Evolutionary conservation across 2,888 invertebrate genomes (phyloP), one percentile per base, ranked within the genome.

Genomic region (Plutella xylostella): DNA sequence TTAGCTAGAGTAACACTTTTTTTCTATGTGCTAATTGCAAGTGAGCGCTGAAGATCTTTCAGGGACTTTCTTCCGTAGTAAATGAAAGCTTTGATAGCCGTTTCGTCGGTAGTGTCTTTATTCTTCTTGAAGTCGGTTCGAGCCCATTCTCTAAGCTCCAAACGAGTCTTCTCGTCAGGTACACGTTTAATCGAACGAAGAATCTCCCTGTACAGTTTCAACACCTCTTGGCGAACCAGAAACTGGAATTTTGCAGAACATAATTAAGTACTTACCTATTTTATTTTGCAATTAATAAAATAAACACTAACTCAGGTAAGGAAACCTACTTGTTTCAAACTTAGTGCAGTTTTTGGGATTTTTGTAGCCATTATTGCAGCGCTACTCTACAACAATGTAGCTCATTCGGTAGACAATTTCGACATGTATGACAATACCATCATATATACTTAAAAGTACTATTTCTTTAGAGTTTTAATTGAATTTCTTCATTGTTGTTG

Each of bases 191-290:
- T 85, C 6, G 90, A 85, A 42, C 89, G 86, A 54, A 93, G 86
- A 48, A 94, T 90, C 50, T 89, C 87, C 51, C 91, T 82, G 59
- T 94, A 94, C 0, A 94, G 69, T 57, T 88, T 90, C 17, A 93
- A 65, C 0, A 93, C 93, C 73, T 94, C 90, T 73, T 91, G 90
- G 11, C 92, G 88, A 22, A 92, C 68, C 68, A 94, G 86, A 68
- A 94, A 94, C 94, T 94, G 69, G 20, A 86, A 87, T 47, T 43
- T 48, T 47, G 45, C 4, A 34, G n/a, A n/a, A n/a, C n/a, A n/a
- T n/a, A n/a, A n/a, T n/a, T n/a, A n/a, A n/a, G n/a, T n/a, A n/a
- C n/a, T n/a, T n/a, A n/a, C n/a, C n/a, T n/a, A n/a, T n/a, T n/a
- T n/a, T n/a, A n/a, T n/a, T n/a, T n/a, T n/a, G n/a, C n/a, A n/a